Percentiles rank a stretch among this genome's conserved stretches.
Conservation (phyloP, 1,140 invertebrate species). For the Drosophila sp. region DNA sequence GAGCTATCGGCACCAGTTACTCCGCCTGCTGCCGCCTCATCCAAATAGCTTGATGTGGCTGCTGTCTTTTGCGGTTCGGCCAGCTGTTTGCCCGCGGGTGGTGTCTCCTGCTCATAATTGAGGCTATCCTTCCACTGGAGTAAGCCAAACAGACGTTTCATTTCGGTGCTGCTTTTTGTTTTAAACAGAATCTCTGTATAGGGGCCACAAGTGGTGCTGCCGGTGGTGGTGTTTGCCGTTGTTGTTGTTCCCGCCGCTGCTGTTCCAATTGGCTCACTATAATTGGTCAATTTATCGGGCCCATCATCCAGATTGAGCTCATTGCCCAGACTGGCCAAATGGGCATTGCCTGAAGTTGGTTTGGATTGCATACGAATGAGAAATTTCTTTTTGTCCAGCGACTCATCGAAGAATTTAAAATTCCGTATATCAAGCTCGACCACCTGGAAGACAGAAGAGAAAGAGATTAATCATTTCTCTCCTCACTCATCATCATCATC, state of each 20-base stretch:
- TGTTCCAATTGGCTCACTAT: constrained; percentile 48
- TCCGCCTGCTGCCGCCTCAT: constrained; percentile 46
- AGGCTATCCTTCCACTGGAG: constrained; percentile 80
- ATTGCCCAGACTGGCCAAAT: constrained; percentile 71
- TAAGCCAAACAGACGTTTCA: constrained; percentile 76
- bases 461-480: neutral
- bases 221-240: constrained; percentile 24
- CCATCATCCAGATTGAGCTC: constrained; percentile 75
- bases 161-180: constrained; percentile 77
- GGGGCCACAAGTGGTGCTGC: constrained; percentile 46
- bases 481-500: too few species aligned
- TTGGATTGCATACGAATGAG: constrained; percentile 82
- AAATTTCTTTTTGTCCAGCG: constrained; percentile 80
- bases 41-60: constrained; percentile 78
- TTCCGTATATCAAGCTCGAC: constrained; percentile 82
- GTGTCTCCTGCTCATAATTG: constrained; percentile 71
- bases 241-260: constrained; percentile 35
- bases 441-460: constrained; percentile 48
- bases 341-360: constrained; percentile 58
- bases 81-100: constrained; percentile 84
- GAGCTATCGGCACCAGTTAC: constrained; percentile 65
- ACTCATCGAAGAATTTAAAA: constrained; percentile 81
- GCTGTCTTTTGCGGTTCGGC: constrained; percentile 86
- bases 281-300: constrained; percentile 60
- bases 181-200: constrained; percentile 80